phyloP scores from a whole-genome alignment of 2,888 invertebrate genomes.

The Empis livida region DNA sequence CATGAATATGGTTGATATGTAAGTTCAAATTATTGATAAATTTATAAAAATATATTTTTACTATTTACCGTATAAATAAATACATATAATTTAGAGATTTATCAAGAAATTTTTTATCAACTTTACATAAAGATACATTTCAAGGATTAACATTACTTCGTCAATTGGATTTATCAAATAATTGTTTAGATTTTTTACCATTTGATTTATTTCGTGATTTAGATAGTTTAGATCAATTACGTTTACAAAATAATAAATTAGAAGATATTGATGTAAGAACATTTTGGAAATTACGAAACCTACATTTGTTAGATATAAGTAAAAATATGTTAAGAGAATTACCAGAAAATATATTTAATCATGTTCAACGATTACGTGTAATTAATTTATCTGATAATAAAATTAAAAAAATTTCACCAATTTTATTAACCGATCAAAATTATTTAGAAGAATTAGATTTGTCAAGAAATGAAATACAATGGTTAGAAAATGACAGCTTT shows the following conservation, averaged over 20 bases:
- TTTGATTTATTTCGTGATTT: constrained; percentile 45
- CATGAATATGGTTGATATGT: constrained; percentile 46
- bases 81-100: constrained; percentile 40
- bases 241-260: constrained; percentile 45
- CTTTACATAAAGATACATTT: constrained; percentile 51
- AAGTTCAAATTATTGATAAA: constrained; percentile 18
- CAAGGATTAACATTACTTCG: constrained; percentile 43
- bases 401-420: constrained; percentile 38
- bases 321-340: constrained; percentile 42
- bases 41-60: background rate
- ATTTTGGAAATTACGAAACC: constrained; percentile 40
- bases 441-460: constrained; percentile 51
- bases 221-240: constrained; percentile 43
- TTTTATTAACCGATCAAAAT: constrained; percentile 39
- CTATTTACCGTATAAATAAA: no score
- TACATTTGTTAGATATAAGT: constrained; percentile 49
- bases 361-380: constrained; percentile 28
- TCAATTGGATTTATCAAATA: constrained; percentile 52
- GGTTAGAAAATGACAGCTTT: constrained; percentile 40
- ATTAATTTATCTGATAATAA: constrained; percentile 33
- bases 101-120: constrained; percentile 50
- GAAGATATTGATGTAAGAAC: constrained; percentile 40
- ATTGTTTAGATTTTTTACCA: constrained; percentile 49
- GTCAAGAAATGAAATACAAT: constrained; percentile 45
- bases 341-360: constrained; percentile 41